Percentiles rank a stretch among this genome's conserved stretches.
phyloP scores from a whole-genome alignment of 64 coral and sea anemone genomes.

The Pocillopora damicornis region DNA sequence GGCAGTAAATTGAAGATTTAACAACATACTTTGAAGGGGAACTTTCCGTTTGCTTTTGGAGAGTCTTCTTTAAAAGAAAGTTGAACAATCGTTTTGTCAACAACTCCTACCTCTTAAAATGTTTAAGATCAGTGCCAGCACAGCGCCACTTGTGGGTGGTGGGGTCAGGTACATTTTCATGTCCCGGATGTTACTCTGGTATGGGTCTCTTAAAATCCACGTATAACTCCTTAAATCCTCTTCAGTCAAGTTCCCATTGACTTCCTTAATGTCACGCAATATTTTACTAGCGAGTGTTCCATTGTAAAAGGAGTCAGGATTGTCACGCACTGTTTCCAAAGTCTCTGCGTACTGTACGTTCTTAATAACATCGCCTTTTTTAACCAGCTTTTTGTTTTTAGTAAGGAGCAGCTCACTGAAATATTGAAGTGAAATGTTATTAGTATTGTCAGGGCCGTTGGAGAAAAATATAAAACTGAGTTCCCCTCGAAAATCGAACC shows the following conservation, averaged over 20 bases:
- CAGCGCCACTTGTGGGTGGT: conserved; percentile 27
- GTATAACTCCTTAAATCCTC: conserved; percentile 39
- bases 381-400: background rate
- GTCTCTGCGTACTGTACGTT: conserved; percentile 48
- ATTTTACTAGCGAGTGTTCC: conserved; percentile 38
- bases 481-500: too few species aligned
- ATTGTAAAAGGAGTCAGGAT: conserved; percentile 47
- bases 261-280: conserved; percentile 29
- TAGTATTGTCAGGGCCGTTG: too few species aligned
- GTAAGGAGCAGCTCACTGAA: conserved; percentile 52
- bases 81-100: too few species aligned
- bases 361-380: conserved; percentile 7
- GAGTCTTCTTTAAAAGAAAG: too few species aligned
- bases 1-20: too few species aligned
- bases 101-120: conserved; percentile 44
- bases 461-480: too few species aligned
- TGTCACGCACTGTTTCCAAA: conserved; percentile 39
- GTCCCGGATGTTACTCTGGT: conserved; percentile 28
- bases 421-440: background rate
- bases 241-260: conserved; percentile 26
- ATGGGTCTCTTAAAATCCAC: background rate
- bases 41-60: too few species aligned
- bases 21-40: too few species aligned
- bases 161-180: conserved; percentile 64
- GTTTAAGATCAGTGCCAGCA: conserved; percentile 29